Percentiles rank a stretch among this genome's conserved stretches.
phyloP scores from a whole-genome alignment of 2,888 invertebrate species.

The Archips crataeganus region DNA sequence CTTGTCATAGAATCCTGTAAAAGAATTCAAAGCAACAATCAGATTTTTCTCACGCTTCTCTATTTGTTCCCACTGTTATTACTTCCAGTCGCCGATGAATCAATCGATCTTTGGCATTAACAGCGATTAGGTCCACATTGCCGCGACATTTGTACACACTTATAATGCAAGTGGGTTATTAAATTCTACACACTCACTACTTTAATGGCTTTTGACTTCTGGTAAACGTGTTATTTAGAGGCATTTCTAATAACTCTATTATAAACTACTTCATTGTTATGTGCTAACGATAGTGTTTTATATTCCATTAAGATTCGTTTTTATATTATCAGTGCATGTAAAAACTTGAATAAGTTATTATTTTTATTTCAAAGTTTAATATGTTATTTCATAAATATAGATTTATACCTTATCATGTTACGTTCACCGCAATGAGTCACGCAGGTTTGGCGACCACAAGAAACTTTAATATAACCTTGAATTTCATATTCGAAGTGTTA shows the following conservation, averaged over 20 bases:
- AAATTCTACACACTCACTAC: background rate
- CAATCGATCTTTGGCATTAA: slow-evolving; percentile 36
- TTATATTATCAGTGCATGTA: background rate
- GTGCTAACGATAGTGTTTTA: background rate
- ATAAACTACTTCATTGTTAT: background rate
- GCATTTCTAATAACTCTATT: background rate
- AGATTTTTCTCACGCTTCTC: slow-evolving; percentile 55
- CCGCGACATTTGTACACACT: slow-evolving; percentile 17
- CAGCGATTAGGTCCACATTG: slow-evolving; percentile 10
- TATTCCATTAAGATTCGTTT: background rate
- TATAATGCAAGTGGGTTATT: slow-evolving; percentile 18
- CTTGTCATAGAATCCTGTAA: slow-evolving; percentile 4
- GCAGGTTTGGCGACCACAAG: slow-evolving; percentile 15
- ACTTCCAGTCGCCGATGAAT: slow-evolving; percentile 48
- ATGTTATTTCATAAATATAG: slow-evolving; percentile 19
- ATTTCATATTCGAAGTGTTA: slow-evolving; percentile 25
- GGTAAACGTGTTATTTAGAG: background rate
- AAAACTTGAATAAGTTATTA: background rate
- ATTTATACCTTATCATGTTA: slow-evolving; percentile 14
- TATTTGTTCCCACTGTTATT: slow-evolving; percentile 64
- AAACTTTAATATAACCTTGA: slow-evolving; percentile 14
- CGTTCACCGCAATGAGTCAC: slow-evolving; percentile 37
- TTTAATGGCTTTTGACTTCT: background rate
- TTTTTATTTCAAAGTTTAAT: background rate
- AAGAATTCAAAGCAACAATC: slow-evolving; percentile 44